These are phyloP conservation scores for Rhegmatorhina hoffmannsi DNA, from an alignment of 2,113 vertebrate genomes.

Conservation along the genomic window DNA sequence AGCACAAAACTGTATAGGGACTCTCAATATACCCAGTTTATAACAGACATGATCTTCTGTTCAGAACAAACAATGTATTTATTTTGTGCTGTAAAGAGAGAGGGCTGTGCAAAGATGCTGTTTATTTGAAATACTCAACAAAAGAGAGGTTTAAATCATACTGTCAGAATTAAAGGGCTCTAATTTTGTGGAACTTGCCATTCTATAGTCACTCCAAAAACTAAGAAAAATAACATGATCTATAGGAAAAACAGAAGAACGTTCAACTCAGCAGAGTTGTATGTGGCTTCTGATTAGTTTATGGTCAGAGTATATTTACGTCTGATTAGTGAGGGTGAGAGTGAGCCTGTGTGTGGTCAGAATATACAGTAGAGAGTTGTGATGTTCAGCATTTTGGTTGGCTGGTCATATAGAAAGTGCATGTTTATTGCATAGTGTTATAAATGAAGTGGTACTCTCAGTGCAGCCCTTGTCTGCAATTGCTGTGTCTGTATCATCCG, in stretches of 20 bases:
- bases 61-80: not conserved
- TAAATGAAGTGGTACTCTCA: not conserved
- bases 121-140: not conserved
- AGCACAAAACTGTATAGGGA: not conserved
- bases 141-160: not conserved
- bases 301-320: not conserved
- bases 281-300: not conserved
- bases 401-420: not conserved
- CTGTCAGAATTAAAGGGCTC: not conserved
- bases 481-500: not conserved
- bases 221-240: not conserved
- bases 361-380: not conserved
- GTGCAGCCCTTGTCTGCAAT: fast-evolving
- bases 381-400: not conserved
- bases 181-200: not conserved
- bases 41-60: not conserved
- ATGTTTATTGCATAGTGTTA: not conserved
- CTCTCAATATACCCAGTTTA: not conserved
- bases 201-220: not conserved
- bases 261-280: not conserved
- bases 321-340: not conserved
- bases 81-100: not conserved
- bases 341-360: not conserved
- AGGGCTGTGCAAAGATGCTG: not conserved
- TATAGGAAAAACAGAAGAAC: not conserved